Conservation (phyloP, 2,888 invertebrate genomes). For the Brenthis daphne region DNA sequence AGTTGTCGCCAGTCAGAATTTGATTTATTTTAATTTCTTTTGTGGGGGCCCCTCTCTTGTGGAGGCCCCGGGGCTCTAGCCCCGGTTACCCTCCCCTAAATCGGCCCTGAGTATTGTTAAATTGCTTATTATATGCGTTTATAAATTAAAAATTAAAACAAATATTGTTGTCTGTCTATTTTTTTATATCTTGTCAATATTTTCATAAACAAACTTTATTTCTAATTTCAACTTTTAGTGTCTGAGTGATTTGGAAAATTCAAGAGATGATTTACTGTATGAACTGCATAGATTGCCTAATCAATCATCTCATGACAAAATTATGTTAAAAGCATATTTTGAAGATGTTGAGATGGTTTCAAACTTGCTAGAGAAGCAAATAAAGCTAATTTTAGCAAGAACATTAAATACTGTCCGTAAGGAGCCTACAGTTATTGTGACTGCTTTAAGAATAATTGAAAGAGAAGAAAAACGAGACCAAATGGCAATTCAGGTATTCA, state of each 20-base stretch:
- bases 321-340: conserved; percentile 97
- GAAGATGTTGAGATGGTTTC: conserved; percentile 96
- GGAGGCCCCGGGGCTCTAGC: too few species aligned
- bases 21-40: too few species aligned
- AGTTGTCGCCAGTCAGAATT: too few species aligned
- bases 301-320: conserved; percentile 93
- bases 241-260: conserved; percentile 96
- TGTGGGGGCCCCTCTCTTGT: too few species aligned
- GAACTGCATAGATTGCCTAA: conserved; percentile 97
- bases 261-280: conserved; percentile 96
- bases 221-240: conserved; percentile 75
- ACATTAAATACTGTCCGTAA: conserved; percentile 97
- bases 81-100: too few species aligned
- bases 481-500: conserved; percentile 85
- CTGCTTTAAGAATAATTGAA: conserved; percentile 97
- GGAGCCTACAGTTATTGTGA: conserved; percentile 97
- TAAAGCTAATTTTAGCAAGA: conserved; percentile 93
- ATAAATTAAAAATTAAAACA: too few species aligned
- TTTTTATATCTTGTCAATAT: neutral
- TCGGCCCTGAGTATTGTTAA: too few species aligned
- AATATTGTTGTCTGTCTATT: too few species aligned
- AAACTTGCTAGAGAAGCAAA: conserved; percentile 93
- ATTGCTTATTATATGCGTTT: too few species aligned
- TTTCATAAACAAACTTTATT: neutral
- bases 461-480: conserved; percentile 97